Percentiles rank a stretch among this genome's conserved stretches.
phyloP scores from a whole-genome alignment of 2,797 vertebrate genomes.

The Benthosema pterotum region DNA sequence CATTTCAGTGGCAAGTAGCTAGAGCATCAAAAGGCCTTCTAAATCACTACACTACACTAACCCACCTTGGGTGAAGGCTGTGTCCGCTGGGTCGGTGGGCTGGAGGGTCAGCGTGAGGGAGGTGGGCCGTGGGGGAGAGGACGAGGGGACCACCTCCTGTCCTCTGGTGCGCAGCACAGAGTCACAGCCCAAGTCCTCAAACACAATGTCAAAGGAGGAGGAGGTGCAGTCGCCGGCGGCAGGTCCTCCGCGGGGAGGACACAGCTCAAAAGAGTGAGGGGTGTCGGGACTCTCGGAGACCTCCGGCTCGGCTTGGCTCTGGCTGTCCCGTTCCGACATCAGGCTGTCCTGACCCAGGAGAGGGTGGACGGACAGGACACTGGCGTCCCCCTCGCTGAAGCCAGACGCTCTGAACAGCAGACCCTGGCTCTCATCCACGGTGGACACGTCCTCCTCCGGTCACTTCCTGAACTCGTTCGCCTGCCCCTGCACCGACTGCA shows the following conservation, averaged over 20 bases:
- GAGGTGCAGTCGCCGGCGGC: constrained; percentile 88
- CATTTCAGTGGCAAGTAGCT: too few relatives aligned
- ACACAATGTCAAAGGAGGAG: constrained; percentile 94
- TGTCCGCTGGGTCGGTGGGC: constrained; percentile 65
- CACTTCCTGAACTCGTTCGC: not conserved
- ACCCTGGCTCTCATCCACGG: constrained; percentile 1
- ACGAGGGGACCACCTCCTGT: constrained; percentile 45
- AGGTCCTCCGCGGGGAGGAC: constrained; percentile 67
- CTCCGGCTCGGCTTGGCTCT: constrained; percentile 38
- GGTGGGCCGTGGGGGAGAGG: constrained; percentile 84
- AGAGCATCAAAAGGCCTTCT: too few relatives aligned
- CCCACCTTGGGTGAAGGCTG: constrained; percentile 87
- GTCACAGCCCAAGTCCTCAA: constrained; percentile 96
- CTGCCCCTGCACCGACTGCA: not conserved
- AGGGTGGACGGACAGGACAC: constrained; percentile 56
- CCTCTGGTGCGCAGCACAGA: constrained; percentile 48
- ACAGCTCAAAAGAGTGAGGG: constrained; percentile 82
- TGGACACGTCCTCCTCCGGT: constrained; percentile 22
- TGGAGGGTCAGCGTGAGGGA: constrained; percentile 83
- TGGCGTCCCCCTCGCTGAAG: constrained; percentile 44
- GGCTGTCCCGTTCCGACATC: constrained; percentile 84
- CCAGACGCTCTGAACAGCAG: constrained; percentile 52
- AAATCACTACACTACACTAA: not conserved
- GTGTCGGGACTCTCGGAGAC: constrained; percentile 80
- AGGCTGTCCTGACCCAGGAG: constrained; percentile 86